These are phyloP conservation scores for Penaeus chinensis DNA, from an alignment of 1,140 invertebrate species.

Conservation along the genomic window DNA sequence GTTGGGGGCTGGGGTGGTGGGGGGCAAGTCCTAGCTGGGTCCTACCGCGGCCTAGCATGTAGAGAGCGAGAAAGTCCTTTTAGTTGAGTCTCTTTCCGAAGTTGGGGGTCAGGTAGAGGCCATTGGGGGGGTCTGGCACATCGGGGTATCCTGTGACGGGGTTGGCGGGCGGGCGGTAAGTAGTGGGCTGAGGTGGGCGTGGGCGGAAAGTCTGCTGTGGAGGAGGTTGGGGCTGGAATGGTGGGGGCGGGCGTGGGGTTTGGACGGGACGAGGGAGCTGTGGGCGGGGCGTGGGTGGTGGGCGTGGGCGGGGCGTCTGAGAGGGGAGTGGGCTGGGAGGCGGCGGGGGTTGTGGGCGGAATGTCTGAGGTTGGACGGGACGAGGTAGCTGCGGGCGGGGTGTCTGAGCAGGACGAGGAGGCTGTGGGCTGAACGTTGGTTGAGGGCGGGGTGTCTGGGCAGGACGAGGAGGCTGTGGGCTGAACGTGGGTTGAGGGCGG, in stretches of 20 bases:
- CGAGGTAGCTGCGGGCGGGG: background rate
- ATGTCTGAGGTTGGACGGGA: background rate
- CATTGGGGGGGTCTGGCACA: no score
- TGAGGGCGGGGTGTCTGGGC: background rate
- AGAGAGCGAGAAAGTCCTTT: background rate
- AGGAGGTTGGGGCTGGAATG: background rate
- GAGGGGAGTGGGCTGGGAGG: background rate
- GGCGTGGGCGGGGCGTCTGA: constrained; percentile 8
- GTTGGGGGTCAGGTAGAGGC: no score
- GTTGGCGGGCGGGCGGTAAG: no score
- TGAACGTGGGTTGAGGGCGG: background rate
- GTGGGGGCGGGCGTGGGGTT: background rate
- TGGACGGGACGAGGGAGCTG: background rate
- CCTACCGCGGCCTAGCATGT: background rate
- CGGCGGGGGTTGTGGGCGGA: background rate
- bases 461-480: constrained; percentile 1
- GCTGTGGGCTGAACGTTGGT: constrained; percentile 10
- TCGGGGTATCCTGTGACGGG: no score
- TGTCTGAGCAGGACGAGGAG: background rate
- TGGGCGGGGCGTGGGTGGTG: background rate
- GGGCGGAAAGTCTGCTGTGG: background rate
- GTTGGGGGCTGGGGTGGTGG: no score
- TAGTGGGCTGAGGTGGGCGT: background rate
- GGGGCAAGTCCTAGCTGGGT: background rate
- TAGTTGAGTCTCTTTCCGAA: no score